Percentiles rank a stretch among this genome's conserved stretches.
These are phyloP conservation scores for Characodon lateralis DNA, from an alignment of 2,797 vertebrate species.

Conservation along the genomic window DNA sequence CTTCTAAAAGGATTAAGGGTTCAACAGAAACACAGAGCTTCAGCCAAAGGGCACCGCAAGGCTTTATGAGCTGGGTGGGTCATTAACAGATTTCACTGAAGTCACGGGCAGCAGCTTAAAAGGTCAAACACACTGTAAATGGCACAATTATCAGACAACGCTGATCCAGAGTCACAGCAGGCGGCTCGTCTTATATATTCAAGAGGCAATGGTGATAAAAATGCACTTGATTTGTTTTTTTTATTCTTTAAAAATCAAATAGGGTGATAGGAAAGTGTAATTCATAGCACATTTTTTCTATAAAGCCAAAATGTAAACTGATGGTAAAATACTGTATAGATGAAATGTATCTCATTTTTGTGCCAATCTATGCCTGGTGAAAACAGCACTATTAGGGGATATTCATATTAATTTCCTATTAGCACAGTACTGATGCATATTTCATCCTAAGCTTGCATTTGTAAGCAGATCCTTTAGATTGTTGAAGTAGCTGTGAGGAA, in stretches of 20 bases:
- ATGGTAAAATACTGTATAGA: background rate
- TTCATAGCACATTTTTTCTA: background rate
- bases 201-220: background rate
- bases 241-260: background rate
- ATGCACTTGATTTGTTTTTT: background rate
- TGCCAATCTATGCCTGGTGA: background rate
- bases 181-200: background rate
- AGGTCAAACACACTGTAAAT: conserved; percentile 18
- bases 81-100: conserved; percentile 5
- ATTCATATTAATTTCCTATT: background rate
- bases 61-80: conserved; percentile 1
- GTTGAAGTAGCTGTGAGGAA: too few relatives aligned
- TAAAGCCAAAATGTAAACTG: background rate
- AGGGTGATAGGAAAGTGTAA: background rate
- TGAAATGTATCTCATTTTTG: too few relatives aligned
- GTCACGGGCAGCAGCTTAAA: conserved; percentile 15
- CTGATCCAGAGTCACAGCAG: background rate
- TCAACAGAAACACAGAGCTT: conserved; percentile 11
- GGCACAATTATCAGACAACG: conserved; percentile 17
- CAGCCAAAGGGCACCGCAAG: conserved; percentile 7
- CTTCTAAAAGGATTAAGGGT: conserved; percentile 10
- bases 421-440: background rate
- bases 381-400: background rate
- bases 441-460: background rate
- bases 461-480: background rate